A percentile compares a stretch with the other conserved stretches of the same genome.
Conservation (phyloP, 1,140 invertebrate genomes). For the Episyrphus balteatus region DNA sequence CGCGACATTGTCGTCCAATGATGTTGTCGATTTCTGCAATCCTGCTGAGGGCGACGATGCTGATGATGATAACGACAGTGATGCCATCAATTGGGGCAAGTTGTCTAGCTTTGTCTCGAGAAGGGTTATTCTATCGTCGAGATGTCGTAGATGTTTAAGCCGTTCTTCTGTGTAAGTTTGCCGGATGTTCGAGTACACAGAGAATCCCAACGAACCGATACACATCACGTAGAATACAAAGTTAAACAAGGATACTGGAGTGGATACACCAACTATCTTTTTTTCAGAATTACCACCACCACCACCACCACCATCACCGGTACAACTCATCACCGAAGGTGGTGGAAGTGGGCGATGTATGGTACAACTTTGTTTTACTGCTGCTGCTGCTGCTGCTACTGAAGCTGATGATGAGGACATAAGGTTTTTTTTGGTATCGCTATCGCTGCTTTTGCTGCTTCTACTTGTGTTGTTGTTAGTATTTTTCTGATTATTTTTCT, state of each 20-base stretch:
- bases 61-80: background rate
- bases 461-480: conserved; percentile 2
- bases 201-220: conserved; percentile 30
- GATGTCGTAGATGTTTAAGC: conserved; percentile 23
- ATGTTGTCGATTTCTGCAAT: background rate
- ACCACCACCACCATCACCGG: no score
- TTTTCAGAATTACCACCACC: background rate
- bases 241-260: conserved; percentile 20
- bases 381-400: conserved; percentile 4
- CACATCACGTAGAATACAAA: conserved; percentile 31
- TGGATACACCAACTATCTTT: background rate
- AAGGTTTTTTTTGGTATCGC: conserved; percentile 31
- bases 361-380: conserved; percentile 4
- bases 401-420: conserved; percentile 17
- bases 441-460: conserved; percentile 23
- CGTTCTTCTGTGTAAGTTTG: conserved; percentile 28
- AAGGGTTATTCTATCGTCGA: conserved; percentile 31
- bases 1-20: conserved; percentile 5
- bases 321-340: no score
- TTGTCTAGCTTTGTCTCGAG: conserved; percentile 27
- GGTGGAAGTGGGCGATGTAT: no score
- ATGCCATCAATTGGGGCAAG: conserved; percentile 7
- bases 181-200: conserved; percentile 27
- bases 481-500: conserved; percentile 4
- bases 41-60: background rate